Evolutionary conservation across 2,888 invertebrate genomes (phyloP).

Genomic region (Shargacucullia verbasci): DNA sequence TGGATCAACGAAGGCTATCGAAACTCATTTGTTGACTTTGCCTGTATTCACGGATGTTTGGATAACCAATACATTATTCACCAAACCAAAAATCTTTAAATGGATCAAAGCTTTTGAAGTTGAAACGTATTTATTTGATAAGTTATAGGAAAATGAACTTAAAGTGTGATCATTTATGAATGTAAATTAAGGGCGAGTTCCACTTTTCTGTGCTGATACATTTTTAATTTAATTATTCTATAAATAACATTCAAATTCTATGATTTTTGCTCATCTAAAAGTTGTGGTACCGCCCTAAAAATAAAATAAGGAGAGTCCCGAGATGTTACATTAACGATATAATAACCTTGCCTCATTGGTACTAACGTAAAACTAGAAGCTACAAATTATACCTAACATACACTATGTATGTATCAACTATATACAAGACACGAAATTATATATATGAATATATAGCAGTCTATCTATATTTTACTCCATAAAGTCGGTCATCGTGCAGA

Average conservation of each 20-base stretch:
- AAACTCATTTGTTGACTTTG: too few relatives aligned
- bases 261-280: slow-evolving; percentile 41
- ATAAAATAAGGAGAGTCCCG: slow-evolving; percentile 33
- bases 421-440: slow-evolving; percentile 48
- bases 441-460: slow-evolving; percentile 20
- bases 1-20: too few relatives aligned
- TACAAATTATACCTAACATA: slow-evolving; percentile 54
- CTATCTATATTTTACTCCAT: slow-evolving; percentile 20
- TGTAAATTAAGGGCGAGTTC: slow-evolving; percentile 9
- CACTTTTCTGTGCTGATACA: slow-evolving; percentile 27
- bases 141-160: too few relatives aligned
- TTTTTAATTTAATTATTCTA: slow-evolving; percentile 14
- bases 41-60: too few relatives aligned
- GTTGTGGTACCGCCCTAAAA: slow-evolving; percentile 19
- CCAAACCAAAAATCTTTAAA: background rate
- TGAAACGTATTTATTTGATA: too few relatives aligned
- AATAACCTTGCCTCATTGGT: slow-evolving; percentile 49
- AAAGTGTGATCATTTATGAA: slow-evolving; percentile 18
- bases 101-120: too few relatives aligned
- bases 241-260: slow-evolving; percentile 33
- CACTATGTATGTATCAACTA: slow-evolving; percentile 44
- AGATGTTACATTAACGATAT: slow-evolving; percentile 25
- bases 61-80: background rate
- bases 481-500: slow-evolving; percentile 7
- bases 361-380: slow-evolving; percentile 49